Evolutionary conservation across 2,113 vertebrate genomes (phyloP).

Genomic region (Neotoma lepida): DNA sequence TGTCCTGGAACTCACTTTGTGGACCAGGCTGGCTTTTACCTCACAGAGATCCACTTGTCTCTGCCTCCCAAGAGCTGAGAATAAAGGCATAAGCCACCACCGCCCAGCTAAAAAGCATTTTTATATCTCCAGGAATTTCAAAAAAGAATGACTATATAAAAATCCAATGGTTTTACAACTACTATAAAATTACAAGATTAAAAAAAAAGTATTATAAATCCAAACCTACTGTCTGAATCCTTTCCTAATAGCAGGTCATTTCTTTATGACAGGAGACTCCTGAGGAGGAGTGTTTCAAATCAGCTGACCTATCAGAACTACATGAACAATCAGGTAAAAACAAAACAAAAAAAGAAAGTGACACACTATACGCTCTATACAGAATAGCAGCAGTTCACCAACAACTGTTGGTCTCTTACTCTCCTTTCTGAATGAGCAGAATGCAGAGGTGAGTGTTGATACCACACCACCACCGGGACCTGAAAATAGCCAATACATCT

Average conservation of each 20-base stretch:
- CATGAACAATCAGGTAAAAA: background rate
- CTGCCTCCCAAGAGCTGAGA: no score
- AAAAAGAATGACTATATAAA: background rate
- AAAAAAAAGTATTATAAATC: background rate
- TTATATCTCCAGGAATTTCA: background rate
- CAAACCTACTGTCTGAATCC: background rate
- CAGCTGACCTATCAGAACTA: background rate
- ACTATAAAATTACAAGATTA: background rate
- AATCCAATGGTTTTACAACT: conserved; percentile 9
- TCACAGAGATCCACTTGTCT: no score
- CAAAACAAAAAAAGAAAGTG: background rate
- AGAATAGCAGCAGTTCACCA: background rate
- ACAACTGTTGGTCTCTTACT: background rate
- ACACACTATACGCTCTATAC: background rate
- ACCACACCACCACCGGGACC: background rate
- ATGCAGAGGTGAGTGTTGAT: background rate
- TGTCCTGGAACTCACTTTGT: background rate
- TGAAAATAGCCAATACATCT: background rate
- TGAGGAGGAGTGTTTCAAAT: background rate
- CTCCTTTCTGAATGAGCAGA: background rate
- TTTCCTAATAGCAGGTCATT: background rate
- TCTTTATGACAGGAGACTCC: background rate
- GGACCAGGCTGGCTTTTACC: no score
- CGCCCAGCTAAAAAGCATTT: background rate
- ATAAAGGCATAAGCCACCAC: background rate